Conservation (phyloP, 1,140 invertebrate species). For the Drosophila ambigua region DNA sequence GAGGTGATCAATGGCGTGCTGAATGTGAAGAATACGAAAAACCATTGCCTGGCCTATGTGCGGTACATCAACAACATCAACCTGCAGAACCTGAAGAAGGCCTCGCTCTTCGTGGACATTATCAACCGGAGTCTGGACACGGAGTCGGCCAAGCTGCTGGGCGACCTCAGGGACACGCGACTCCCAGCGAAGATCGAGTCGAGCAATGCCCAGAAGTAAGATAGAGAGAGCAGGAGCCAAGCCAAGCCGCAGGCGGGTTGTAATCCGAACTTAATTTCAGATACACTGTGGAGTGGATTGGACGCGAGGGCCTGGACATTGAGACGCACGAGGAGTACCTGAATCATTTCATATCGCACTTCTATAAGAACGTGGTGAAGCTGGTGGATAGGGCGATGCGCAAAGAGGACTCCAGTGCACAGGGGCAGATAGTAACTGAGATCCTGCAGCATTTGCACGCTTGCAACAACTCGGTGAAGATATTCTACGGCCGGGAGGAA, state of each 20-base stretch:
- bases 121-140: constrained; percentile 96
- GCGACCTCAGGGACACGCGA: constrained; percentile 94
- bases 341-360: constrained; percentile 97
- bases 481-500: constrained; percentile 97
- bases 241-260: constrained; percentile 28
- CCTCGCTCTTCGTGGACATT: constrained; percentile 97
- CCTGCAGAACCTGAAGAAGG: constrained; percentile 96
- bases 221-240: constrained; percentile 40
- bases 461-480: constrained; percentile 97
- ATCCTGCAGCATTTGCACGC: constrained; percentile 98
- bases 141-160: constrained; percentile 95
- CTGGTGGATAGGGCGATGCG: constrained; percentile 96
- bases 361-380: constrained; percentile 97
- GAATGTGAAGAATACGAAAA: constrained; percentile 97
- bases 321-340: constrained; percentile 98
- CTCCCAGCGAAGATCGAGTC: constrained; percentile 94
- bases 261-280: constrained; percentile 84
- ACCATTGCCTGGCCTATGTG: constrained; percentile 97
- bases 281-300: constrained; percentile 98
- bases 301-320: constrained; percentile 95
- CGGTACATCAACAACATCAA: constrained; percentile 99
- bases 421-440: constrained; percentile 97
- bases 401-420: constrained; percentile 96
- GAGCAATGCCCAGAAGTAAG: constrained; percentile 93
- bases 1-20: constrained; percentile 98